Base-by-base conservation (phyloP, 1,140 invertebrate genomes). In the Galleria mellonella region DNA sequence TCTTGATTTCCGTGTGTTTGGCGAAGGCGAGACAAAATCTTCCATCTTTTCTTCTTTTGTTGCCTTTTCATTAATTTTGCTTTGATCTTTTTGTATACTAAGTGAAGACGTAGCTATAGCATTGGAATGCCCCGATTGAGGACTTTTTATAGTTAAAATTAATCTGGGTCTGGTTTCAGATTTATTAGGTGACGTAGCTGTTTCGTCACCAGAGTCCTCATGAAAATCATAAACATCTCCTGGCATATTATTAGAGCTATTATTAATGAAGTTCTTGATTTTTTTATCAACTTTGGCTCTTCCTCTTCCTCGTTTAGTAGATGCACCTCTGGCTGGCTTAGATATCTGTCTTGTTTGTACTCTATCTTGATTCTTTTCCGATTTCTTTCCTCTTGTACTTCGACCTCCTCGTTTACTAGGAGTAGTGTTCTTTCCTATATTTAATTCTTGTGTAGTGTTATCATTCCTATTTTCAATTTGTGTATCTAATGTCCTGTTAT, bases 171-270 rank as follows among this genome's bases (percentile, higher is more conserved):
- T 82, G 40, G 89, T 83, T 71, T 90, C 90, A 37, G 62, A 66
- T 65, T 87, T 83, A 43, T 72, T 83, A 7, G 72, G 58, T 14
- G 75, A 69, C 33, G 81, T 67, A 1, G 86, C 77, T 12, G 89
- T 87, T 49, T 92, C 90, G 60, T 95, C 93, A 36, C 93, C 92
- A 15, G 92, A 93, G 68, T 95, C 94, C 62, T 95, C 94, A 57
- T 93, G 91, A 67, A 95, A 95, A 69, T 95, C 94, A 55, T 95
- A 95, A 2, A 95, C 90, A 65, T 95, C 94, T 0, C 90, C 89
- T 0, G 89, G 89, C 6, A 90, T 68, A 48, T 81, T 75, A 51
- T 75, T 78, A 12, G 72, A 51, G 38, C 60, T 76, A 39, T 71
- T 87, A 43, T 71, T 82, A 9, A 87, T 79, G 1, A 82, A 63